Conservation (phyloP, 2,113 vertebrate genomes). For the Oreochromis niloticus region DNA sequence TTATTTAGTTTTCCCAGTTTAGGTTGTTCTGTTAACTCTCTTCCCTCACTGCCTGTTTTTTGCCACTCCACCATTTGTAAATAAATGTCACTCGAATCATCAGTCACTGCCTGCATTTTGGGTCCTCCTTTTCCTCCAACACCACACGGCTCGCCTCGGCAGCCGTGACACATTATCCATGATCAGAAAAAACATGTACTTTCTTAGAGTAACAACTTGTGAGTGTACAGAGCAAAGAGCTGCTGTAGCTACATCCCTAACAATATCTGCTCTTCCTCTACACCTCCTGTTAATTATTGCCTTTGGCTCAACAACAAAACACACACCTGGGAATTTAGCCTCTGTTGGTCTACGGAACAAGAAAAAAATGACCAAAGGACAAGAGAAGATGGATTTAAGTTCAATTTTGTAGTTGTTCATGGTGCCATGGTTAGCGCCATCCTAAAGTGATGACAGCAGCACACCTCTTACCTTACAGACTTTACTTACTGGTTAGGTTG, state of each 20-base stretch:
- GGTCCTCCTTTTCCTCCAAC: no score
- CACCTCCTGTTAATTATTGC: neutral
- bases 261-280: neutral
- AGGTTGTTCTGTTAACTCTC: no score
- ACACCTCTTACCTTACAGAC: neutral
- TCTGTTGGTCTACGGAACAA: neutral
- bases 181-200: neutral
- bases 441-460: neutral
- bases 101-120: no score
- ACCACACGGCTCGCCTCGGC: no score
- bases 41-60: no score
- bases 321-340: neutral
- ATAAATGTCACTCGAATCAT: no score
- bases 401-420: neutral
- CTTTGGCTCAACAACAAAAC: neutral
- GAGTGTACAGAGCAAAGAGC: neutral
- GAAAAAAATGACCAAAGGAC: neutral
- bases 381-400: neutral
- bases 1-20: no score
- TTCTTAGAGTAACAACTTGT: neutral
- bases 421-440: neutral
- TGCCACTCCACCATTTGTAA: no score
- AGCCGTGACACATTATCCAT: slow-evolving; percentile 25
- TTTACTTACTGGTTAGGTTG: neutral
- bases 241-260: neutral